These are phyloP conservation scores for Bombus soroeensis DNA, from an alignment of 1,140 invertebrate genomes.

Conservation along the genomic window DNA sequence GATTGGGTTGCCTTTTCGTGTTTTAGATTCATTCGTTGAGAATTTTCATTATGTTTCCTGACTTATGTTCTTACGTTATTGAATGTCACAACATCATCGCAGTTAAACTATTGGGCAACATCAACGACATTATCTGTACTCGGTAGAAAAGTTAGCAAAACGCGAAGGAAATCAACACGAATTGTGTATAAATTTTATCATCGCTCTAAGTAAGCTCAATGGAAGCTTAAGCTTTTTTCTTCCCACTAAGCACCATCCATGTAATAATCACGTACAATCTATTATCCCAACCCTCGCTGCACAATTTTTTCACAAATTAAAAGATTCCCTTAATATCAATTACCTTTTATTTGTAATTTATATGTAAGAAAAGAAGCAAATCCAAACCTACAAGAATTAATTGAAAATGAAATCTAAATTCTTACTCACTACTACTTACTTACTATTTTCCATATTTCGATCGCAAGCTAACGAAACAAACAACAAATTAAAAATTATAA, in stretches of 20 bases:
- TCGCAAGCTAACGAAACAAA: too few relatives aligned
- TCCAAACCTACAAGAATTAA: not conserved
- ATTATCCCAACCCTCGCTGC: not conserved
- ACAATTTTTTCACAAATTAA: not conserved
- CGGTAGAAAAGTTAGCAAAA: not conserved
- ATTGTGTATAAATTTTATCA: too few relatives aligned
- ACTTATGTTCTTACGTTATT: too few relatives aligned
- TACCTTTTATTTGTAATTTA: not conserved
- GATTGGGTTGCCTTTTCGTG: not conserved
- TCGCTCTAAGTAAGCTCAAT: too few relatives aligned
- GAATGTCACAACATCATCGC: not conserved
- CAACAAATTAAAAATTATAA: too few relatives aligned
- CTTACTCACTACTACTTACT: too few relatives aligned
- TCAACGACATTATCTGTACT: not conserved
- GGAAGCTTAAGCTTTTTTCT: too few relatives aligned
- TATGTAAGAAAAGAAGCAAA: not conserved
- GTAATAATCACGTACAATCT: not conserved
- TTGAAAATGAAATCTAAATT: not conserved
- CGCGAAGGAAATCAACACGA: too few relatives aligned
- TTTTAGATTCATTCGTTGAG: not conserved
- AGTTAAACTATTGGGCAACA: not conserved
- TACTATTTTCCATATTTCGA: too few relatives aligned
- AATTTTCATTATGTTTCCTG: too few relatives aligned
- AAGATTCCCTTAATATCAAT: not conserved
- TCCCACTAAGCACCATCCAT: too few relatives aligned